These are phyloP conservation scores for Drosophila nr. fundita DNA, from an alignment of 2,888 invertebrate species.

Conservation along the genomic window DNA sequence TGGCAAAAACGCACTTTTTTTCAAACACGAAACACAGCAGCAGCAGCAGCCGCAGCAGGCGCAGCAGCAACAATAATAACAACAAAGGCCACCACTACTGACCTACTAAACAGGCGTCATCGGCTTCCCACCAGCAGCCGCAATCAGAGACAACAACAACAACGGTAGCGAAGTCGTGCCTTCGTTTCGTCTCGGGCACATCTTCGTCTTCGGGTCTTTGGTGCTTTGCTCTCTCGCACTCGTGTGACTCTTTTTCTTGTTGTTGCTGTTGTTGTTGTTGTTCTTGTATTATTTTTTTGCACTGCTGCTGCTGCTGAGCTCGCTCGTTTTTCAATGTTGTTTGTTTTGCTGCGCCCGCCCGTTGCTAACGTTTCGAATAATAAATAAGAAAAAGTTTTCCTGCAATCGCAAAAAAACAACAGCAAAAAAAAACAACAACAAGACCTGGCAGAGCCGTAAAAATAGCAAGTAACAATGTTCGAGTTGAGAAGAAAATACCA, in stretches of 20 bases:
- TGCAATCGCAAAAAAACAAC: slow-evolving; percentile 59
- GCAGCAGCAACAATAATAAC: slow-evolving; percentile 25
- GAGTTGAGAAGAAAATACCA: not conserved
- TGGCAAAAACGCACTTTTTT: slow-evolving; percentile 13
- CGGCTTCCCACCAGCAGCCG: slow-evolving; percentile 46
- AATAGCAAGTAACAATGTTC: slow-evolving; percentile 52
- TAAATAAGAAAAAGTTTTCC: slow-evolving; percentile 84
- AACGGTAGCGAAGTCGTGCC: slow-evolving; percentile 46
- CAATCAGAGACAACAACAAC: slow-evolving; percentile 21
- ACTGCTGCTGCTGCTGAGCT: slow-evolving; percentile 36
- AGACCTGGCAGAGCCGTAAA: slow-evolving; percentile 50
- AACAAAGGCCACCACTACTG: slow-evolving; percentile 81
- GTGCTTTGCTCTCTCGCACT: slow-evolving; percentile 45
- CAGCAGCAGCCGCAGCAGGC: slow-evolving; percentile 10
- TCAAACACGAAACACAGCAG: slow-evolving; percentile 42
- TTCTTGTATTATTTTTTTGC: slow-evolving; percentile 29
- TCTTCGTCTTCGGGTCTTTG: slow-evolving; percentile 52
- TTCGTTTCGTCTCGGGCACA: slow-evolving; percentile 55
- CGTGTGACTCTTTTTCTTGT: slow-evolving; percentile 57
- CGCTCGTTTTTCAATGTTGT: slow-evolving; percentile 73
- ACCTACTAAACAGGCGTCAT: slow-evolving; percentile 81
- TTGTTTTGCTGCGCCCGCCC: slow-evolving; percentile 54
- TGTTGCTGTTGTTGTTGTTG: slow-evolving; percentile 32
- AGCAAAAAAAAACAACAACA: not conserved
- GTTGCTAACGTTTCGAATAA: slow-evolving; percentile 75